Evolutionary conservation across 2,888 invertebrate genomes (phyloP).

Genomic region (Peribatodes rhomboidaria): DNA sequence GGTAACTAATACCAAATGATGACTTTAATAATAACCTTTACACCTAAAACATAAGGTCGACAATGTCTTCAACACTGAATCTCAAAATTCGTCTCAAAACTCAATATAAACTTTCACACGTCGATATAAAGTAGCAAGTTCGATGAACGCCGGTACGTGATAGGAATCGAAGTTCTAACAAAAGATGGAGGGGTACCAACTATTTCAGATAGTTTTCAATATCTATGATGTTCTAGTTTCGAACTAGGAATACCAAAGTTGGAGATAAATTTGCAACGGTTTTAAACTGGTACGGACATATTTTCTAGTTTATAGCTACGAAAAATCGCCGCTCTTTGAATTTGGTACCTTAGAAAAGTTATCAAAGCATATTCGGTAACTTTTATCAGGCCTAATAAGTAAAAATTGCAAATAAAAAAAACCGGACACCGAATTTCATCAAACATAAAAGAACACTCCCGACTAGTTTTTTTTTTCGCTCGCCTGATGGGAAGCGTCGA

Average conservation of each 20-base stretch:
- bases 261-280: not conserved
- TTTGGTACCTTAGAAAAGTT: no score
- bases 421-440: no score
- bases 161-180: conserved; percentile 21
- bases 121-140: conserved; percentile 6
- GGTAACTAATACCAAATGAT: not conserved
- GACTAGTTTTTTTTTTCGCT: no score
- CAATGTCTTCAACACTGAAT: not conserved
- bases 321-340: no score
- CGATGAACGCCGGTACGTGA: conserved; percentile 13
- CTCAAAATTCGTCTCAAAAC: not conserved
- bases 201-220: conserved; percentile 13
- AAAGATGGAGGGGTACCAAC: conserved; percentile 24
- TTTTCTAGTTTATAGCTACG: no score
- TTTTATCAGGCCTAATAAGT: no score
- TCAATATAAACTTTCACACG: not conserved
- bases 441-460: no score
- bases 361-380: no score
- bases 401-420: no score
- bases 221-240: not conserved
- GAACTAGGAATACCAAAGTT: not conserved
- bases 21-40: not conserved
- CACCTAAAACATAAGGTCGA: not conserved
- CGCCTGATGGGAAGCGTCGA: no score
- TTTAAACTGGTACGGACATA: not conserved